These are phyloP conservation scores for Athalia cordata DNA, from an alignment of 2,888 invertebrate species.

Conservation along the genomic window DNA sequence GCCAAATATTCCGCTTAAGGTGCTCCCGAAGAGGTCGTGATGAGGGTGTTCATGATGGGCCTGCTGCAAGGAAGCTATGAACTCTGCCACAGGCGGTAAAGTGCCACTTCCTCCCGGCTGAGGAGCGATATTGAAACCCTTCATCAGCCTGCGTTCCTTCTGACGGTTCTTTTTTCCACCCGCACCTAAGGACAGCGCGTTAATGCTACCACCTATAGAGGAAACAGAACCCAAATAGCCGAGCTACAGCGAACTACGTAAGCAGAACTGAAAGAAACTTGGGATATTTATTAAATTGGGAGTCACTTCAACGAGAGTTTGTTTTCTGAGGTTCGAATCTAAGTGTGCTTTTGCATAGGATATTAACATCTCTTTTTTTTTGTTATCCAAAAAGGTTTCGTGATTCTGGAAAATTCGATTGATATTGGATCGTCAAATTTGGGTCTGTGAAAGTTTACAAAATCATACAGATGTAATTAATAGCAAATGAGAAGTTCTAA, in stretches of 20 bases:
- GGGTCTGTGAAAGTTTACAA: neutral
- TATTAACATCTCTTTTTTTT: neutral
- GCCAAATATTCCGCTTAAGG: slow-evolving; percentile 82
- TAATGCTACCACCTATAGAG: slow-evolving; percentile 65
- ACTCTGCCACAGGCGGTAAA: slow-evolving; percentile 86
- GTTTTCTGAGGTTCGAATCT: neutral
- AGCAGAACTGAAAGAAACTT: slow-evolving; percentile 50
- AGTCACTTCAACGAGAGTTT: neutral
- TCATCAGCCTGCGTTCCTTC: slow-evolving; percentile 94
- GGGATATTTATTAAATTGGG: slow-evolving; percentile 16
- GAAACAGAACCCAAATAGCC: slow-evolving; percentile 54
- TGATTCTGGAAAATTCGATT: too few relatives aligned
- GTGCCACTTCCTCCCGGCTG: slow-evolving; percentile 75
- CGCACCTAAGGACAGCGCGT: slow-evolving; percentile 78
- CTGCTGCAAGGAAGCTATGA: slow-evolving; percentile 84
- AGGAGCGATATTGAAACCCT: slow-evolving; percentile 93
- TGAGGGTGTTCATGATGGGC: slow-evolving; percentile 75
- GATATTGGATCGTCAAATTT: neutral
- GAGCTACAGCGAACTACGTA: slow-evolving; percentile 49
- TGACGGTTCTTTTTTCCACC: slow-evolving; percentile 96
- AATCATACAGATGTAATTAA: neutral
- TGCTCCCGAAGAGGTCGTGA: slow-evolving; percentile 81
- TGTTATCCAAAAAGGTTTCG: neutral
- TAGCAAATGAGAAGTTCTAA: neutral
- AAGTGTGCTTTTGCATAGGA: neutral